Conservation (phyloP, 2,113 vertebrate species). For the Dunckerocampus dactyliophorus region DNA sequence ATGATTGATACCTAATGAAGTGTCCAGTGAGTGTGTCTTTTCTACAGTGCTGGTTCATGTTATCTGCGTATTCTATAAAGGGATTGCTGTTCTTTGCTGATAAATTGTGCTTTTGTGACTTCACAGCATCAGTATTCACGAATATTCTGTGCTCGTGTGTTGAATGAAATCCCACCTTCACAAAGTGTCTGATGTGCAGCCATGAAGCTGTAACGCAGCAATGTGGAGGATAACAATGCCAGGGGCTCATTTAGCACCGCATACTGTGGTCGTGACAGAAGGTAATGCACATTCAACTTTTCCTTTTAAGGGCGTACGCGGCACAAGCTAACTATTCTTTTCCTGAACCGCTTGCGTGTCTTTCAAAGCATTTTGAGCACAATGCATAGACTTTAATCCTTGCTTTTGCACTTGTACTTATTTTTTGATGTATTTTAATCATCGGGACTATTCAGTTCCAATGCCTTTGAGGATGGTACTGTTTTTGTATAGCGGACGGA, state of each 20-base stretch:
- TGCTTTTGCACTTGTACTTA: conserved; percentile 22
- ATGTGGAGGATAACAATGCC: conserved; percentile 17
- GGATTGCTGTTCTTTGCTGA: no score
- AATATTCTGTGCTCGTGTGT: neutral
- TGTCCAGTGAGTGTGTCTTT: no score
- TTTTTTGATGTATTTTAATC: no score
- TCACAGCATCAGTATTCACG: conserved; percentile 1
- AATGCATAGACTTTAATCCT: conserved; percentile 23
- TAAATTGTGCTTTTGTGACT: no score
- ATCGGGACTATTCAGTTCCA: no score
- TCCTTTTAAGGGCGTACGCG: conserved; percentile 36
- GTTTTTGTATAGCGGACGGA: no score
- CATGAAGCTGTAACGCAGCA: conserved; percentile 22
- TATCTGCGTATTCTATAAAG: no score
- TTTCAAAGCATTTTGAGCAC: no score
- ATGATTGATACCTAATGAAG: neutral
- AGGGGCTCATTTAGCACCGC: conserved; percentile 14
- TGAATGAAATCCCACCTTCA: conserved; percentile 18
- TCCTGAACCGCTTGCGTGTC: no score
- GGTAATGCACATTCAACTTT: conserved; percentile 29
- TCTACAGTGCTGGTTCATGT: no score
- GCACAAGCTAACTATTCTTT: neutral
- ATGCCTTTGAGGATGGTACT: no score
- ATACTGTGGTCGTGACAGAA: neutral
- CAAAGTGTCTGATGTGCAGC: conserved; percentile 22